Percentiles rank a stretch among this genome's conserved stretches.
phyloP scores from a whole-genome alignment of 2,797 vertebrate species.

The Onychomys arenicola region DNA sequence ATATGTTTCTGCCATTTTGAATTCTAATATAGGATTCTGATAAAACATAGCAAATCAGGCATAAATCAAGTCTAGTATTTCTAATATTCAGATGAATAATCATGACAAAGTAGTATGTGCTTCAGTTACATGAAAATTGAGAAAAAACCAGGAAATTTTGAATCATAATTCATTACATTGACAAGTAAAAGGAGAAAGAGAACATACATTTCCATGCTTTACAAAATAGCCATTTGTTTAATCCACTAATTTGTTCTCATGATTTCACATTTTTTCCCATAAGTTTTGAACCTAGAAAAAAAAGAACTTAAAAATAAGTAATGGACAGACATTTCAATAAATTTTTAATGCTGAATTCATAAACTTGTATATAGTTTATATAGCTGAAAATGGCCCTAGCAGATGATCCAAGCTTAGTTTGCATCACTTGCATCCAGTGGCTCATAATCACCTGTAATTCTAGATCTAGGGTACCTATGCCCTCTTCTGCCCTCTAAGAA shows the following conservation, averaged over 20 bases:
- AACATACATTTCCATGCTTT: background rate
- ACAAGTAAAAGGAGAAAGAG: slow-evolving; percentile 48
- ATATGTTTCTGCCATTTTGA: background rate
- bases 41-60: background rate
- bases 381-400: background rate
- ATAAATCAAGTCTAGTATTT: background rate
- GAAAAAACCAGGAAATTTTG: slow-evolving; percentile 12
- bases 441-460: background rate
- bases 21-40: background rate
- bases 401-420: background rate
- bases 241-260: background rate
- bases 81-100: slow-evolving; percentile 13
- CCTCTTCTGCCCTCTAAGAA: background rate
- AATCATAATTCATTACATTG: background rate
- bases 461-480: background rate
- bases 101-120: background rate
- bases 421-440: too few species aligned
- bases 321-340: background rate
- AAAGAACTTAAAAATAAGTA: slow-evolving; percentile 16
- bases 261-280: background rate
- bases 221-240: background rate
- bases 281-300: slow-evolving; percentile 15
- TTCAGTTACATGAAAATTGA: slow-evolving; percentile 12
- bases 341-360: background rate
- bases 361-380: background rate